Evolutionary conservation across 2,888 invertebrate species (phyloP).

Genomic region (Eucera pruinosa): DNA sequence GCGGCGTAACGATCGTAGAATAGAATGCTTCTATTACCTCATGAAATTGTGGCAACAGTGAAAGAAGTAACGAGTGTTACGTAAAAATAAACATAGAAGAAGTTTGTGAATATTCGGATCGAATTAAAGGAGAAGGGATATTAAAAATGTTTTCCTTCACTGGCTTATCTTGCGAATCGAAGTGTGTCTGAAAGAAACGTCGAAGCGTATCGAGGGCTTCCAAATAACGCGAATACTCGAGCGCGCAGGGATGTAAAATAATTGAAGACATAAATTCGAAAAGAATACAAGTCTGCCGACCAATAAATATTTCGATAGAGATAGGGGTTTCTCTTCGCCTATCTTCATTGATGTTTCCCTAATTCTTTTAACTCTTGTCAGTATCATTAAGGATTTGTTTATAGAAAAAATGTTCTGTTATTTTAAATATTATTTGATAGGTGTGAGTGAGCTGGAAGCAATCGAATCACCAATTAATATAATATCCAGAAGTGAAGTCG

Average conservation of each 20-base stretch:
- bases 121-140: neutral
- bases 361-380: too few relatives aligned
- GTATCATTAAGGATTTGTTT: too few relatives aligned
- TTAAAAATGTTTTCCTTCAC: neutral
- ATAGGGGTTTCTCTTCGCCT: too few relatives aligned
- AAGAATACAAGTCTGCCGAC: neutral
- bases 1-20: slow-evolving; percentile 17
- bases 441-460: too few relatives aligned
- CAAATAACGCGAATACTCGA: neutral
- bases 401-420: too few relatives aligned
- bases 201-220: neutral
- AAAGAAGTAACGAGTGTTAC: slow-evolving; percentile 39
- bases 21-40: slow-evolving; percentile 29
- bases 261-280: too few relatives aligned
- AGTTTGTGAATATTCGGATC: neutral
- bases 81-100: slow-evolving; percentile 35
- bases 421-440: too few relatives aligned
- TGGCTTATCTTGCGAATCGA: neutral
- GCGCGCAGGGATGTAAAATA: neutral
- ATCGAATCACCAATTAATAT: too few relatives aligned
- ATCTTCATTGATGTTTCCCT: too few relatives aligned
- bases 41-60: slow-evolving; percentile 22
- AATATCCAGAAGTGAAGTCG: too few relatives aligned
- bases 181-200: neutral
- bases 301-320: too few relatives aligned